A percentile compares a stretch with the other conserved stretches of the same genome.
Evolutionary conservation across 2,113 vertebrate genomes (phyloP).

Genomic region (Felis chaus): DNA sequence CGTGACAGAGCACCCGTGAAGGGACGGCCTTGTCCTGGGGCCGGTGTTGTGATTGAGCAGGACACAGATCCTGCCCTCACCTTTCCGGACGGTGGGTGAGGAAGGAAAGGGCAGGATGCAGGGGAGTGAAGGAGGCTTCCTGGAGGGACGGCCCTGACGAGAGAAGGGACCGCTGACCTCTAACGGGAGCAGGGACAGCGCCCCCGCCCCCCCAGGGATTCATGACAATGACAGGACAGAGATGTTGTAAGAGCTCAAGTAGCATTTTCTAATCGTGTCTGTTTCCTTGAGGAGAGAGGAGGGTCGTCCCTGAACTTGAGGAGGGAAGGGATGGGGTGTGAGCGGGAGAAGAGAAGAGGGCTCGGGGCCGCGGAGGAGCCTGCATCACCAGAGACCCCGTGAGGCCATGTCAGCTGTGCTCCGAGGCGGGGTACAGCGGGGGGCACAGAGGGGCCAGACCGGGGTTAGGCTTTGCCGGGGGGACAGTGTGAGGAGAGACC

Average conservation of each 20-base stretch:
- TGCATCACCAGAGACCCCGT: too few relatives aligned
- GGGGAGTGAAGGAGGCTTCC: rapidly evolving
- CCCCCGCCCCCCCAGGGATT: not conserved
- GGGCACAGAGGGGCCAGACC: not conserved
- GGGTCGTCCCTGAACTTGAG: rapidly evolving
- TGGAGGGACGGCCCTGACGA: not conserved
- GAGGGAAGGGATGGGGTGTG: not conserved
- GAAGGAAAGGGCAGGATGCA: rapidly evolving
- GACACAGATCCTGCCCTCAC: not conserved
- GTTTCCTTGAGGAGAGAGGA: not conserved
- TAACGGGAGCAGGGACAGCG: rapidly evolving
- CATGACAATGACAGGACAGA: rapidly evolving
- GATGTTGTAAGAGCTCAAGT: rapidly evolving
- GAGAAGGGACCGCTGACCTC: not conserved
- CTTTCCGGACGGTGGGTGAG: rapidly evolving
- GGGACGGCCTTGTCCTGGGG: not conserved
- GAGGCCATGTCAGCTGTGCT: not conserved
- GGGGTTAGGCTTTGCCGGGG: not conserved
- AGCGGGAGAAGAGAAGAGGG: not conserved
- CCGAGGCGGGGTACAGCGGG: not conserved
- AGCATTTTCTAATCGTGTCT: not conserved
- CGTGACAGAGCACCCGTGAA: not conserved
- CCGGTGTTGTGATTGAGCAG: rapidly evolving
- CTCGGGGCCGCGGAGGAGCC: too few relatives aligned
- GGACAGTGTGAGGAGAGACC: not conserved